These are phyloP conservation scores for Drosophila mimica DNA, from an alignment of 2,888 invertebrate species.

Conservation along the genomic window DNA sequence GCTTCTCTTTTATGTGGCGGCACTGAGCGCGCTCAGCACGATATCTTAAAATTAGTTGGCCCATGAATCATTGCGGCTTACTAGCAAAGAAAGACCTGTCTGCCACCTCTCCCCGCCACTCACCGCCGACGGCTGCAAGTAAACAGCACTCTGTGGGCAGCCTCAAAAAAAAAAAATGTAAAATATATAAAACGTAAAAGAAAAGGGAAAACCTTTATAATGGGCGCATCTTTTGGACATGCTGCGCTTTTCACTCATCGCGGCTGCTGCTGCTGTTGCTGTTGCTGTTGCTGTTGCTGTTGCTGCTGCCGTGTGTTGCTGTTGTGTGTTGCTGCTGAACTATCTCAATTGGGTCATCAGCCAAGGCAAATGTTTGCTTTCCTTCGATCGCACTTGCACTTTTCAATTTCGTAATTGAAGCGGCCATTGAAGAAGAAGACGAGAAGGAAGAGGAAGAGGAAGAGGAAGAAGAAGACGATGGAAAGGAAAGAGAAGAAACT, in stretches of 20 bases:
- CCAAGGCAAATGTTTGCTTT: slow-evolving; percentile 51
- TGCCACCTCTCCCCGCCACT: background rate
- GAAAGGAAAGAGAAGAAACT: slow-evolving; percentile 20
- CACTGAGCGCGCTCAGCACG: slow-evolving; percentile 39
- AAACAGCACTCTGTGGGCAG: slow-evolving; percentile 1
- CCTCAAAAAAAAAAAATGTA: background rate
- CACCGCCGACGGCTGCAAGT: background rate
- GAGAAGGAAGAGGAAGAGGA: slow-evolving; percentile 1
- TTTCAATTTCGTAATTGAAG: slow-evolving; percentile 72
- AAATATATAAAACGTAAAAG: slow-evolving; percentile 7
- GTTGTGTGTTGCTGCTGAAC: slow-evolving; percentile 34
- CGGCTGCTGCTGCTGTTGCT: slow-evolving; percentile 2
- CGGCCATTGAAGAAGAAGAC: slow-evolving; percentile 11
- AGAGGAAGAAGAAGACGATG: slow-evolving; percentile 4
- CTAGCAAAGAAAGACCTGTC: slow-evolving; percentile 16
- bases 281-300: slow-evolving; percentile 12
- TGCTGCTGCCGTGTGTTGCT: background rate
- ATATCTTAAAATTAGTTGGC: slow-evolving; percentile 50
- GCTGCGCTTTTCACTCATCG: slow-evolving; percentile 54
- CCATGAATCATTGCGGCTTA: slow-evolving; percentile 53
- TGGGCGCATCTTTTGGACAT: slow-evolving; percentile 42
- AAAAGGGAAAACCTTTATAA: slow-evolving; percentile 54
- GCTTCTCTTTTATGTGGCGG: slow-evolving; percentile 16
- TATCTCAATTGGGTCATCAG: slow-evolving; percentile 73
- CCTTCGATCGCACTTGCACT: slow-evolving; percentile 69